Percentiles rank a stretch among this genome's conserved stretches.
Evolutionary conservation across 2,797 vertebrate genomes (phyloP).

Genomic region (Coluber constrictor): DNA sequence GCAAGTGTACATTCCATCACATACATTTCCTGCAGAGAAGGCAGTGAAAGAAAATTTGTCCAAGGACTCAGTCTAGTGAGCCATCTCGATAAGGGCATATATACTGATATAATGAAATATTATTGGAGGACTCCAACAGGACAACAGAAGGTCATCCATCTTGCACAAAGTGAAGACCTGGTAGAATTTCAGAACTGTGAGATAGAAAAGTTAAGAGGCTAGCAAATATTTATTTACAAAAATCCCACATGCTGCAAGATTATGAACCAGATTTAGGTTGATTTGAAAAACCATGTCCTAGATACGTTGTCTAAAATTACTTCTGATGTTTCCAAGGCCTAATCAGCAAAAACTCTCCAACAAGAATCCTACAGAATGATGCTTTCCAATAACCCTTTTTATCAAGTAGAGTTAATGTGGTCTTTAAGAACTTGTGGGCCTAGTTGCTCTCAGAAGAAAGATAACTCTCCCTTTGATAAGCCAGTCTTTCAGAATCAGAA

Average conservation of each 20-base stretch:
- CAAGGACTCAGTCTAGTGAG: neutral
- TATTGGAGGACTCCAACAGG: neutral
- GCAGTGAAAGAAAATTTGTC: neutral
- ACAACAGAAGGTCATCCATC: neutral
- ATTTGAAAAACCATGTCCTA: neutral
- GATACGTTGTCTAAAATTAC: neutral
- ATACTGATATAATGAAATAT: neutral
- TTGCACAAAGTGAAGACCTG: neutral
- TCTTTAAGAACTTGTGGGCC: neutral
- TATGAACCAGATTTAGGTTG: neutral
- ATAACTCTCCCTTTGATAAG: neutral
- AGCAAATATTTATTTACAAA: neutral
- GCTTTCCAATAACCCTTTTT: neutral
- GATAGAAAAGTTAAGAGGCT: neutral
- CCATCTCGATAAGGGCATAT: neutral
- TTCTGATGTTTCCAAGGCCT: neutral
- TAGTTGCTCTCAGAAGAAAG: neutral
- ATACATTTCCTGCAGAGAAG: neutral
- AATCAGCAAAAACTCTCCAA: neutral
- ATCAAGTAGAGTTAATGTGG: neutral
- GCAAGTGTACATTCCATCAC: neutral
- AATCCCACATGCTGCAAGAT: neutral
- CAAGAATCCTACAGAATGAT: neutral
- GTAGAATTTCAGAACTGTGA: neutral
- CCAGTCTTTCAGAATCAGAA: neutral